These are phyloP conservation scores for Drosophila sucinea DNA, from an alignment of 1,140 invertebrate species.

Conservation along the genomic window DNA sequence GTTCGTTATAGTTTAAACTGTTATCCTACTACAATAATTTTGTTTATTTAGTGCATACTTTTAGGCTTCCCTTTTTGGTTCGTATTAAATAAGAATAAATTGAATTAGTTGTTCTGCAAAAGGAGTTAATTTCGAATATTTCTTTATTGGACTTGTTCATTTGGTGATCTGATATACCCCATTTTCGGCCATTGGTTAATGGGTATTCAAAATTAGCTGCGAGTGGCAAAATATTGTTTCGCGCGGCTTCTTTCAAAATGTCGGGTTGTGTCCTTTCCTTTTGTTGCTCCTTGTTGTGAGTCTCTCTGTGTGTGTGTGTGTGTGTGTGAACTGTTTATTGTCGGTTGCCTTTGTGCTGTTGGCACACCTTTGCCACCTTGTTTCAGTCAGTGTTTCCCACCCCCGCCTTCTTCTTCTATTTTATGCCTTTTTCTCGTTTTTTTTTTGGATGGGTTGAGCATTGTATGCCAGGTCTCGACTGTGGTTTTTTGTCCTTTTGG, in stretches of 20 bases:
- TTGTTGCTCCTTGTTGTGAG: slow-evolving; percentile 2
- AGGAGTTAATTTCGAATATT: too few species aligned
- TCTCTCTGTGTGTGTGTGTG: neutral
- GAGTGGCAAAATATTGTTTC: slow-evolving; percentile 6
- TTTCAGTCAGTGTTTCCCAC: slow-evolving; percentile 40
- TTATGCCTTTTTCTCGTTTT: neutral
- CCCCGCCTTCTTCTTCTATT: neutral
- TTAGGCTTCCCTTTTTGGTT: too few species aligned
- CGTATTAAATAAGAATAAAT: too few species aligned
- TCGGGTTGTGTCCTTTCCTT: slow-evolving; percentile 6
- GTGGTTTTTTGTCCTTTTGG: slow-evolving; percentile 47
- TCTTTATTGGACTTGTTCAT: too few species aligned
- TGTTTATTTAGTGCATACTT: too few species aligned
- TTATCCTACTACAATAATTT: too few species aligned
- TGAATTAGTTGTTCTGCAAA: too few species aligned
- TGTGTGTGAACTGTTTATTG: slow-evolving; percentile 7
- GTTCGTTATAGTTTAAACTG: too few species aligned
- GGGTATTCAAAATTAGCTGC: slow-evolving; percentile 5
- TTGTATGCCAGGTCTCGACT: slow-evolving; percentile 8
- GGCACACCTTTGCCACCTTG: slow-evolving; percentile 46
- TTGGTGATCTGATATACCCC: neutral
- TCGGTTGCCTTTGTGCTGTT: slow-evolving; percentile 13
- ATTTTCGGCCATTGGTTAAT: neutral
- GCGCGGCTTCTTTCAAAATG: slow-evolving; percentile 4
- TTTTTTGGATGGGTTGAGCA: neutral